Base-by-base conservation (phyloP, 35 echinoderm and acorn worm genomes). In the Chiridota heheva region DNA sequence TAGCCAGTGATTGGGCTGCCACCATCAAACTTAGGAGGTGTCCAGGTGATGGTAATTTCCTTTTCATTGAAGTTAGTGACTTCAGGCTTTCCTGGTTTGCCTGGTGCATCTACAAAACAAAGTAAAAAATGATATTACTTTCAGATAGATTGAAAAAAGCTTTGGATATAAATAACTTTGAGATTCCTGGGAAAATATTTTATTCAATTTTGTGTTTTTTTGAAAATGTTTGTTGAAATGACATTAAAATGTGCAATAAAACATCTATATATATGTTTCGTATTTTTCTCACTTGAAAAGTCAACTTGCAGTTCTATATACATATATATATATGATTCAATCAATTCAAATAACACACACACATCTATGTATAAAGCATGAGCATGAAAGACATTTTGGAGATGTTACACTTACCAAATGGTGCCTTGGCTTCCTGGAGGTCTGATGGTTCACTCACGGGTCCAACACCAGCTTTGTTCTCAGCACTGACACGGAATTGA, bases 401-500 rank as follows among this genome's bases (percentile, higher is more conserved):
- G n/a, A n/a, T n/a, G n/a, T n/a, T n/a, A n/a, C n/a, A 33, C 61
- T 70, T 71, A 91, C 82, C 82, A 81, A 79, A 91, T 80, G 81
- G 75, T 29, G 67, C 70, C 44, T 91, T 91, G 41, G 89, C 75
- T 40, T 81, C 81, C 63, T 85, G 36, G 18, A 69, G 39, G 32
- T 84, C 87, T 25, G 82, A 82, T 82, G 86, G 80, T 43, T 96
- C 82, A 56, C 86, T 90, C 25, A 82, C 73, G 28, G 77, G 59
- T 33, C 92, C 87, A 25, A 78, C 40, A 20, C 92, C 92, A 33
- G 92, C 92, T 78, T 96, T 90, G 45, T 96, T 96, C 47, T 77
- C 73, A 77, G 73, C 73, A 56, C 46, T 77, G 59, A 77, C 73
- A 60, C 40, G 44, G 69, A 78, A 91, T 32, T 83, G 78, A 44